These are phyloP conservation scores for Unio pictorum DNA, from an alignment of 2,888 invertebrate species.

Conservation along the genomic window DNA sequence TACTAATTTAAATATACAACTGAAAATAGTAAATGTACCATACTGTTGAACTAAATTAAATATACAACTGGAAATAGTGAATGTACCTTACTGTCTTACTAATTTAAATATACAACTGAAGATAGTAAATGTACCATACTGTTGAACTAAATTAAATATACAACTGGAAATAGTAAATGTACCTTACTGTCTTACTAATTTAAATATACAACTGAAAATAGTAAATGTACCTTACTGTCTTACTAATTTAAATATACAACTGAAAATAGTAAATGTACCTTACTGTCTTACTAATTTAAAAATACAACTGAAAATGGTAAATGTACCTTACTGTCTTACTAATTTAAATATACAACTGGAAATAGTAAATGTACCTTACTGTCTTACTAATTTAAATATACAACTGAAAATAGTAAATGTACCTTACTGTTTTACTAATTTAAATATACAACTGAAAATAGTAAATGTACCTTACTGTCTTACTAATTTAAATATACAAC, in stretches of 20 bases:
- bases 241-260: slow-evolving; percentile 33
- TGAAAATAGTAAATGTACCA: slow-evolving; percentile 27
- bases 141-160: too few relatives aligned
- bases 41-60: too few relatives aligned
- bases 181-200: too few relatives aligned
- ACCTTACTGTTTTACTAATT: too few relatives aligned
- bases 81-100: too few relatives aligned
- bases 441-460: slow-evolving; percentile 49
- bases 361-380: slow-evolving; percentile 2
- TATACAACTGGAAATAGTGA: slow-evolving; percentile 50
- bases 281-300: too few relatives aligned
- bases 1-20: slow-evolving; percentile 33
- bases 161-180: slow-evolving; percentile 50
- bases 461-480: too few relatives aligned
- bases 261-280: slow-evolving; percentile 28
- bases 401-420: slow-evolving; percentile 50
- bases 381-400: too few relatives aligned
- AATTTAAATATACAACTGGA: slow-evolving; percentile 47
- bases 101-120: slow-evolving; percentile 47
- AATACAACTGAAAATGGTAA: slow-evolving; percentile 49
- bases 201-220: slow-evolving; percentile 49
- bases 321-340: too few relatives aligned
- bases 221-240: too few relatives aligned
- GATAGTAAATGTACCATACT: slow-evolving; percentile 1
- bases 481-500: slow-evolving; percentile 33